phyloP scores from a whole-genome alignment of 1,140 invertebrate species.

The Psix sp. region DNA sequence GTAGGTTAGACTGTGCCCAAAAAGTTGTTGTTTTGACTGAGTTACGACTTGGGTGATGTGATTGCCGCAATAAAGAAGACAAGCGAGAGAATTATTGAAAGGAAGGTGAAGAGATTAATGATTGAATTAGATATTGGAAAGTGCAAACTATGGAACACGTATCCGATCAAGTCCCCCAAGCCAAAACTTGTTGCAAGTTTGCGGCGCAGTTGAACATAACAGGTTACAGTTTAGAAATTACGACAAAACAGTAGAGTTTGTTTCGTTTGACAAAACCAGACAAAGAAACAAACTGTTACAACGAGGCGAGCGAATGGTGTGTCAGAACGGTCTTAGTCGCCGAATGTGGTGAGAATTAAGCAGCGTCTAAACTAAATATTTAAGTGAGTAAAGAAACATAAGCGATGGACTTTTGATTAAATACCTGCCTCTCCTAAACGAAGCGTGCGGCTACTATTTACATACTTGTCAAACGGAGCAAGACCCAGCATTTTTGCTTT shows the following conservation, averaged over 20 bases:
- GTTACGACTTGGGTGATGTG: not conserved
- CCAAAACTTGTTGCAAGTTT: conserved; percentile 7
- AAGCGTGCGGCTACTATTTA: conserved; percentile 75
- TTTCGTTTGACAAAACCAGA: conserved; percentile 39
- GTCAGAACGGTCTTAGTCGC: conserved; percentile 41
- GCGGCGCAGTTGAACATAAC: conserved; percentile 3
- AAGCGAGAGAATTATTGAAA: too few relatives aligned
- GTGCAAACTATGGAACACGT: too few relatives aligned
- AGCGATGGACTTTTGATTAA: conserved; percentile 67
- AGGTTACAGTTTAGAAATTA: conserved; percentile 10
- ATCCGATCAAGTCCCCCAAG: too few relatives aligned
- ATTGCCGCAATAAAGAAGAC: too few relatives aligned
- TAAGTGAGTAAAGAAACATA: conserved; percentile 70
- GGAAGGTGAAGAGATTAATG: too few relatives aligned
- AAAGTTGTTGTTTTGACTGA: conserved; percentile 16
- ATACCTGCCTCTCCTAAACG: conserved; percentile 72
- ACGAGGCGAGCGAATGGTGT: conserved; percentile 59
- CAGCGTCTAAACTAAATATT: conserved; percentile 73
- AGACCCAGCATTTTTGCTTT: conserved; percentile 34
- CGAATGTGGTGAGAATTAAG: conserved; percentile 65
- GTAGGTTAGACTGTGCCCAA: conserved; percentile 31
- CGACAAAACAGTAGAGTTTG: conserved; percentile 13
- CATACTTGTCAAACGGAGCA: conserved; percentile 63
- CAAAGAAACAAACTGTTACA: conserved; percentile 30
- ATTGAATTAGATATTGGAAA: too few relatives aligned